These are phyloP conservation scores for Pterophyllum scalare DNA, from an alignment of 2,113 vertebrate genomes.

Conservation along the genomic window DNA sequence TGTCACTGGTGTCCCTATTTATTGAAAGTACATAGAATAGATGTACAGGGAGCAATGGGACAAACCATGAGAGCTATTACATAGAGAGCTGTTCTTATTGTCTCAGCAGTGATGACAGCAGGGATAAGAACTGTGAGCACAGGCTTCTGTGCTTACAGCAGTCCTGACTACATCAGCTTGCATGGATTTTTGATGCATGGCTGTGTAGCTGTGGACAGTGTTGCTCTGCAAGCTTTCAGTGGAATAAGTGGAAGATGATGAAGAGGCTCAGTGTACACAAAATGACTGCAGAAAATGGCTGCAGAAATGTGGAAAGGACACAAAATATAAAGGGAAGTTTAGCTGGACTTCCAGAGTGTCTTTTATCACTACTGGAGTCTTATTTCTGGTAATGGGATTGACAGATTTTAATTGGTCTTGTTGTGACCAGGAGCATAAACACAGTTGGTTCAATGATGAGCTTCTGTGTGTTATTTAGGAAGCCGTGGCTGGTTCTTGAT, in stretches of 20 bases:
- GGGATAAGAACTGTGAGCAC: constrained; percentile 43
- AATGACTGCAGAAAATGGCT: constrained; percentile 14
- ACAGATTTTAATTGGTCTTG: constrained; percentile 31
- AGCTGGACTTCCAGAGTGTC: constrained; percentile 46
- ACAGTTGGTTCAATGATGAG: constrained; percentile 9
- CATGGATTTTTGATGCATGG: constrained; percentile 50
- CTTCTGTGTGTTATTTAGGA: constrained; percentile 25
- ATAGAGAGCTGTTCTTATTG: constrained; percentile 43
- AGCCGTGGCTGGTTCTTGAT: constrained; percentile 26
- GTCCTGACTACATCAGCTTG: constrained; percentile 53
- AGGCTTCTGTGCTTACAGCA: constrained; percentile 53
- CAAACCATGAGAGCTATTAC: constrained; percentile 52
- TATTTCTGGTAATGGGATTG: constrained; percentile 11
- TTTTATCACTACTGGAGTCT: constrained; percentile 36
- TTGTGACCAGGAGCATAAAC: constrained; percentile 36
- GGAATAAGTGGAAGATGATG: constrained; percentile 23
- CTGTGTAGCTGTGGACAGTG: constrained; percentile 51
- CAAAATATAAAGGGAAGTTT: constrained; percentile 20
- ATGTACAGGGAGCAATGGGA: constrained; percentile 39
- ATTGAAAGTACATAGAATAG: constrained; percentile 36
- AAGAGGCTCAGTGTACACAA: constrained; percentile 32
- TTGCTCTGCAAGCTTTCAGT: constrained; percentile 43
- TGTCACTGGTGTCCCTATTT: constrained; percentile 41
- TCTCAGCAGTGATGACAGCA: constrained; percentile 50
- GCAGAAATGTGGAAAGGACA: neutral